These are phyloP conservation scores for Chelon labrosus DNA, from an alignment of 2,797 vertebrate species.

Conservation along the genomic window DNA sequence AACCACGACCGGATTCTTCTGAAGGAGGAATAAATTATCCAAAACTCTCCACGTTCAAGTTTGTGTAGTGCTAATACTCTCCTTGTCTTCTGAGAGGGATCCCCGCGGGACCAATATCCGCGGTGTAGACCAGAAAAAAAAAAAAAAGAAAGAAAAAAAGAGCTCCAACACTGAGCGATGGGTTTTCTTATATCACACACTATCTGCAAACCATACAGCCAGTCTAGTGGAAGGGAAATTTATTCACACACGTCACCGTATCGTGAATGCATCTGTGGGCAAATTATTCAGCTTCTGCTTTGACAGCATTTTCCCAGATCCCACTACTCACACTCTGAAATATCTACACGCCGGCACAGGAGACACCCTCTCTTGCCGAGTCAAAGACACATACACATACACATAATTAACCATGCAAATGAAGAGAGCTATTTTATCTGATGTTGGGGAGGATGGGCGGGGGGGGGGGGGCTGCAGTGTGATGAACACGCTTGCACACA, in stretches of 20 bases:
- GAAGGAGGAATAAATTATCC: conserved; percentile 19
- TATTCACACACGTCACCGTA: conserved; percentile 56
- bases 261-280: conserved; percentile 63
- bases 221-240: conserved; percentile 54
- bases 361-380: conserved; percentile 22
- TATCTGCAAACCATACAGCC: conserved; percentile 52
- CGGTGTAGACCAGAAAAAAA: conserved; percentile 9
- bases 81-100: conserved; percentile 27
- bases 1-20: conserved; percentile 36
- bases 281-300: conserved; percentile 73
- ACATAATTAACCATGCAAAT: conserved; percentile 57
- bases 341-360: conserved; percentile 50
- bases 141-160: conserved; percentile 3
- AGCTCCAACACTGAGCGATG: conserved; percentile 28
- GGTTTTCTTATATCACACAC: conserved; percentile 49
- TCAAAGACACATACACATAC: conserved; percentile 29
- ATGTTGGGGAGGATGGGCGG: conserved; percentile 37
- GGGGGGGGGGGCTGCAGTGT: background rate
- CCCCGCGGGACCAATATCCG: conserved; percentile 45
- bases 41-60: conserved; percentile 12
- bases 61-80: conserved; percentile 3
- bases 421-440: conserved; percentile 58
- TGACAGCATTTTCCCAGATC: conserved; percentile 69
- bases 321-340: conserved; percentile 42
- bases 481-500: background rate